These are phyloP conservation scores for Hyles vespertilio DNA, from an alignment of 1,140 invertebrate genomes.

Conservation along the genomic window DNA sequence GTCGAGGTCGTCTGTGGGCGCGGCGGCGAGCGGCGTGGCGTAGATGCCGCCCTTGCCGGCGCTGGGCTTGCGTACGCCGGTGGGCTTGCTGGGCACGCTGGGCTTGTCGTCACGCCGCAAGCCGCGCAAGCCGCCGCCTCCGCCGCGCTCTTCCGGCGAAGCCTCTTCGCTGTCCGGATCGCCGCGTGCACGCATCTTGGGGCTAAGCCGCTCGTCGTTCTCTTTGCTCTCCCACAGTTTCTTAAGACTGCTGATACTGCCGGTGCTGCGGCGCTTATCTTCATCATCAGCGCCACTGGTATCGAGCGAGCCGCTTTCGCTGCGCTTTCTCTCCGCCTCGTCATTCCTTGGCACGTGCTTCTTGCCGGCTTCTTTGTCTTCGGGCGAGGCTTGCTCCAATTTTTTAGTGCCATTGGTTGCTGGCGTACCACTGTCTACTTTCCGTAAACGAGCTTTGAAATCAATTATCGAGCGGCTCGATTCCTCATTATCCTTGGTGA, in stretches of 20 bases:
- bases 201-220: constrained; percentile 77
- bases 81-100: constrained; percentile 81
- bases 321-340: constrained; percentile 68
- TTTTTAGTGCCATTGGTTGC: constrained; percentile 66
- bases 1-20: constrained; percentile 20
- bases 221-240: constrained; percentile 92
- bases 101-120: constrained; percentile 80
- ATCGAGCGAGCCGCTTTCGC: constrained; percentile 76
- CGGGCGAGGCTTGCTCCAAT: constrained; percentile 61
- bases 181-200: constrained; percentile 76
- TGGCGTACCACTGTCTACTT: constrained; percentile 80
- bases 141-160: constrained; percentile 70
- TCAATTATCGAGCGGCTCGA: constrained; percentile 83
- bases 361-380: constrained; percentile 48
- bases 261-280: constrained; percentile 93
- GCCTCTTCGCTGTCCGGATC: constrained; percentile 62
- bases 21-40: constrained; percentile 77
- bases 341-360: constrained; percentile 45
- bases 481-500: constrained; percentile 75
- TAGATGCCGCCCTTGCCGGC: constrained; percentile 76
- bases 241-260: constrained; percentile 94
- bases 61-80: constrained; percentile 28
- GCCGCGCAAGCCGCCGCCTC: constrained; percentile 43
- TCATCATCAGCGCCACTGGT: constrained; percentile 80
- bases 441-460: constrained; percentile 89